Base-by-base conservation (phyloP, 2,888 invertebrate species). In the Harmothoe impar region DNA sequence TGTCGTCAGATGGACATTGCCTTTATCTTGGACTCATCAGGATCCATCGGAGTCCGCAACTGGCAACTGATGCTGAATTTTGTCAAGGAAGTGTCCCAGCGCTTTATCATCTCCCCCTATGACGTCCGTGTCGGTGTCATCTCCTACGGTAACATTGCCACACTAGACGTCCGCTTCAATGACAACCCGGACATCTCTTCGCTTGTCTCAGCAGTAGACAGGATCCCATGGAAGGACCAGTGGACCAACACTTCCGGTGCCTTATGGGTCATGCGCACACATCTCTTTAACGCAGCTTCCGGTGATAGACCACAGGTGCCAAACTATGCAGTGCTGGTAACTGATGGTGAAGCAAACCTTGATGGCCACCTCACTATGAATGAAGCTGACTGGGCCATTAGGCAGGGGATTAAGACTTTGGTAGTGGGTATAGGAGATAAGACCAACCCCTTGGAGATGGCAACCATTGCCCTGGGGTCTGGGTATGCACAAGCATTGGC, bases 171-270 rank as follows among this genome's bases (percentile, higher is more conserved):
- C 68, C 51, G 56, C 3, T 33, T 89, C 68, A 68, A 68, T 33
- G 54, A 62, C 1, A 3, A 89, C n/a, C 1, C 23, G 0, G 68
- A 89, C 68, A n/a, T 33, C 25, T 23, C 12, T 31, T 17, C 17
- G 35, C 35, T 91, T 3, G 17, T 68, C 31, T 25, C 29, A 10
- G 90, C 62, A 52, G 84, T 91, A 10, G 89, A 85, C 54, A 29
- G 78, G 0, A 89, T 91, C 20, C 89, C 62, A 0, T 91, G 91
- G 91, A 85, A 56, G 84, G 90, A 92, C 51, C 90, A 92, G 90
- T 89, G 89, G 31, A 92, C 92, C 1, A 92, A 92, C 56, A 92
- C 92, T n/a, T 91, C 91, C 3, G 91, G 91, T n/a, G 91, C 84
- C 0, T 86, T 90, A 0, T 43, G 81, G 12, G 23, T 89, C 10